A percentile compares a stretch with the other conserved stretches of the same genome.
Evolutionary conservation across 1,140 invertebrate species (phyloP).

Genomic region (Amphibalanus amphitrite): DNA sequence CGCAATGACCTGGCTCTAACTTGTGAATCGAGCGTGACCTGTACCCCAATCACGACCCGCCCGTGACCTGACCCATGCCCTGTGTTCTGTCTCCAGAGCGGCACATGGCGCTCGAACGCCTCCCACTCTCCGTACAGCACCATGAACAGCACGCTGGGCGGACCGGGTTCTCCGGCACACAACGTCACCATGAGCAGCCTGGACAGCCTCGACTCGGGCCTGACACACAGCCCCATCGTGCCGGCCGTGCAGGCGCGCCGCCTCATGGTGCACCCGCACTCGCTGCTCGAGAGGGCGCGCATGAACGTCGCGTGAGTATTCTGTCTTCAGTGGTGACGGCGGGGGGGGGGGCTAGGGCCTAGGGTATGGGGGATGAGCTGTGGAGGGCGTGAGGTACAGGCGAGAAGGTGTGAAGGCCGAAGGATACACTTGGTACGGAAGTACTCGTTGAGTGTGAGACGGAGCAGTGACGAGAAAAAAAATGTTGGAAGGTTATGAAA

Average conservation of each 20-base stretch:
- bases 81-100: not conserved
- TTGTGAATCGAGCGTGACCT: no score
- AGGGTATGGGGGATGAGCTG: not conserved
- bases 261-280: conserved; percentile 67
- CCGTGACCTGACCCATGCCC: not conserved
- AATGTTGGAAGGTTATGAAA: no score
- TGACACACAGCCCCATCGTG: conserved; percentile 59
- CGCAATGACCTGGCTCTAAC: no score
- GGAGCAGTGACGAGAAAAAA: no score
- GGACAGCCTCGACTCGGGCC: conserved; percentile 34
- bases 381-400: not conserved
- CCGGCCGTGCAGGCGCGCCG: conserved; percentile 55
- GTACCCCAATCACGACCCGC: no score
- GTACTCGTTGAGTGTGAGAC: no score
- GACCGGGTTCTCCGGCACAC: not conserved
- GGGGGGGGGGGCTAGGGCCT: no score
- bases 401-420: not conserved
- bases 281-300: conserved; percentile 77
- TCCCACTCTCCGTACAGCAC: conserved; percentile 9
- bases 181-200: conserved; percentile 16
- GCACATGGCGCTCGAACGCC: not conserved
- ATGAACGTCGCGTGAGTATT: conserved; percentile 79
- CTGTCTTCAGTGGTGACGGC: no score
- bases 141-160: not conserved
- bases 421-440: no score